phyloP scores from a whole-genome alignment of 2,888 invertebrate species.

The Drosophila quasianomalipes region DNA sequence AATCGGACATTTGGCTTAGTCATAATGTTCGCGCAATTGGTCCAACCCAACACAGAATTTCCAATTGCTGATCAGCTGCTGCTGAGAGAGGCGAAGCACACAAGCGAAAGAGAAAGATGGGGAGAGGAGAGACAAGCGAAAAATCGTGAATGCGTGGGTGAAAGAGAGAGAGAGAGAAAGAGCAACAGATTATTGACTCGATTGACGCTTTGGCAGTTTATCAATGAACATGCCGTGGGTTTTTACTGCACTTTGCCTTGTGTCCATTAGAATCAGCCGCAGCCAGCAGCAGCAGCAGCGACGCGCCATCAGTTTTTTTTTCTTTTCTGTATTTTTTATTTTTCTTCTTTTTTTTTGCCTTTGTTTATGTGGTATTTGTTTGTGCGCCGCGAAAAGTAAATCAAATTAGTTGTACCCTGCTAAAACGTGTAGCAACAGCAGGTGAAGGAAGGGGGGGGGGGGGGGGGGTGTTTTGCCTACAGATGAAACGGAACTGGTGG shows the following conservation, averaged over 20 bases:
- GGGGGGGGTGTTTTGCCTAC: not conserved
- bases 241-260: conserved; percentile 55
- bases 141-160: conserved; percentile 26
- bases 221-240: conserved; percentile 53
- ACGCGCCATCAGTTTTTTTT: conserved; percentile 17
- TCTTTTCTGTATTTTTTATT: conserved; percentile 17
- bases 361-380: conserved; percentile 25
- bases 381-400: conserved; percentile 46
- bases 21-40: conserved; percentile 71
- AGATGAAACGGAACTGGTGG: conserved; percentile 51
- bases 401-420: conserved; percentile 63
- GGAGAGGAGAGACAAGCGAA: not conserved
- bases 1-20: conserved; percentile 73
- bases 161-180: conserved; percentile 6
- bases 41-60: conserved; percentile 47
- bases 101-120: not conserved
- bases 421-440: conserved; percentile 52
- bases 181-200: conserved; percentile 39
- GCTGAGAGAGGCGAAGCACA: not conserved
- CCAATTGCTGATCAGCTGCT: conserved; percentile 44
- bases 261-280: conserved; percentile 37
- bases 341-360: conserved; percentile 1
- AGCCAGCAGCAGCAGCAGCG: conserved; percentile 6
- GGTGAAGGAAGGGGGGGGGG: not conserved
- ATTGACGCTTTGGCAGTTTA: conserved; percentile 48